Base-by-base conservation (phyloP, 1,140 invertebrate species). In the Hetaerina americana region DNA sequence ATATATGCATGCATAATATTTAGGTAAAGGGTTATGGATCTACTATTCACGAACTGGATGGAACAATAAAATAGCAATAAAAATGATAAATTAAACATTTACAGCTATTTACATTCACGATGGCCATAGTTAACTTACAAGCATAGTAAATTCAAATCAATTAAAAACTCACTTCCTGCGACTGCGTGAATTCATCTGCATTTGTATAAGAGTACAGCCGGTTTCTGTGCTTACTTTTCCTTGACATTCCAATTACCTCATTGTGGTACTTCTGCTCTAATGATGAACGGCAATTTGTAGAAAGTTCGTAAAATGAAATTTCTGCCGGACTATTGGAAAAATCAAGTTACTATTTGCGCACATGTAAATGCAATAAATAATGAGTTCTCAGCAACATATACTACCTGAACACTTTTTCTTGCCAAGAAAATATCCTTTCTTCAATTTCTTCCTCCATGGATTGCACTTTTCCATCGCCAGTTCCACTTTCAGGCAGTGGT, bases 321-420 rank as follows among this genome's bases (percentile, higher is more conserved):
- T 83, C 82, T 29, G 75, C 76, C 0, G 78, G 79, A 10, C 81
- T n/a, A n/a, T n/a, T n/a, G n/a, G n/a, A n/a, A n/a, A n/a, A n/a
- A n/a, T n/a, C n/a, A n/a, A n/a, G n/a, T n/a, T n/a, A n/a, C n/a
- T n/a, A n/a, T n/a, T n/a, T n/a, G n/a, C n/a, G n/a, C n/a, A n/a
- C n/a, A n/a, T n/a, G n/a, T n/a, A n/a, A n/a, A n/a, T n/a, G n/a
- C n/a, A n/a, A n/a, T n/a, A n/a, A n/a, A n/a, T n/a, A n/a, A n/a
- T n/a, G n/a, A n/a, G n/a, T n/a, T n/a, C n/a, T n/a, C n/a, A n/a
- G n/a, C n/a, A n/a, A n/a, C n/a, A n/a, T n/a, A n/a, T n/a, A n/a
- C 22, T 57, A 57, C 40, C 40, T 78, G 22, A 83, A 78, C 0
- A 81, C 76, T 72, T 84, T 84, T 67, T 83, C 79, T 69, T 83